Conservation (phyloP, 2,113 vertebrate genomes). For the Tamias sibiricus region DNA sequence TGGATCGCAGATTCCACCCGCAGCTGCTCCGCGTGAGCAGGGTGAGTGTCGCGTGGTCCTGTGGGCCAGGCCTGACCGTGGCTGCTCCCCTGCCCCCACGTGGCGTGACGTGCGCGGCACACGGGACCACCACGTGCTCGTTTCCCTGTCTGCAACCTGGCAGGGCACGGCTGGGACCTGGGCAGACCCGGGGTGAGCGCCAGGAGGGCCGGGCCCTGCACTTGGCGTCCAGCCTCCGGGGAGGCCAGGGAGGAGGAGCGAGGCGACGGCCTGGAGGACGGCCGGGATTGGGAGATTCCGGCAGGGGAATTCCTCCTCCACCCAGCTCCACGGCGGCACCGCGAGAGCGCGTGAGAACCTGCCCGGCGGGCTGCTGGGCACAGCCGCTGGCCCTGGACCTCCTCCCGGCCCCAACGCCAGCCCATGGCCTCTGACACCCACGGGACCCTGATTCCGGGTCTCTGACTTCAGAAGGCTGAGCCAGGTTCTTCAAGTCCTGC, state of each 20-base stretch:
- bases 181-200: fast-evolving
- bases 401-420: background rate
- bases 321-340: fast-evolving
- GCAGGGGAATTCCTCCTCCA: background rate
- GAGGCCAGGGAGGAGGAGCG: background rate
- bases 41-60: fast-evolving
- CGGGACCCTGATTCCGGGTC: background rate
- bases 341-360: background rate
- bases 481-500: background rate
- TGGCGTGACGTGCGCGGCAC: fast-evolving
- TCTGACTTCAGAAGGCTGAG: background rate
- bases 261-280: background rate
- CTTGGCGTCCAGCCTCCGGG: fast-evolving
- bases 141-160: fast-evolving
- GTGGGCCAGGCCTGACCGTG: fast-evolving
- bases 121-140: no score
- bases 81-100: no score
- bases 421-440: background rate
- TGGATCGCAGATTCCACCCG: fast-evolving
- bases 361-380: background rate
- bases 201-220: no score
- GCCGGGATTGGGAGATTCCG: background rate
- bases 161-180: fast-evolving
- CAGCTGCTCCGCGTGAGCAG: no score
- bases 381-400: background rate